A percentile compares a stretch with the other conserved stretches of the same genome.
Conservation (phyloP, 2,113 vertebrate genomes). For the Lota lota region DNA sequence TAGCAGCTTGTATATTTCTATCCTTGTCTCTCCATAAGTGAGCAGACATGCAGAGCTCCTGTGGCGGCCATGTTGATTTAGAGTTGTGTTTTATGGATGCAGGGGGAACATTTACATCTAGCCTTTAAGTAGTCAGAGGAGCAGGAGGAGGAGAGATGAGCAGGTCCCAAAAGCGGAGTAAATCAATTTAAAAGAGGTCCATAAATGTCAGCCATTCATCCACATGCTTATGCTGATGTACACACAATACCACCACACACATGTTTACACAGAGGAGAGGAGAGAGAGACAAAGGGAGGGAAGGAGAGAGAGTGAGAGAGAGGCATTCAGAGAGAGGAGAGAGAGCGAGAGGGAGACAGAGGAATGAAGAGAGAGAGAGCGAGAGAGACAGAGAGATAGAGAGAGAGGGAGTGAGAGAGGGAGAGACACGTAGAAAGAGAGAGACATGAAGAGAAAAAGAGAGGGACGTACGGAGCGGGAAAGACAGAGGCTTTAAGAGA, state of each 20-base stretch:
- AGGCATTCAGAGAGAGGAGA: constrained; percentile 5
- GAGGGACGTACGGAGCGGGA: background rate
- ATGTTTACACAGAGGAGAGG: constrained; percentile 26
- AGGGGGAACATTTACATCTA: too few relatives aligned
- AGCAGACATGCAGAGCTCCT: too few relatives aligned
- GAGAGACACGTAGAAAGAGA: background rate
- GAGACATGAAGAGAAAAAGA: constrained; percentile 7
- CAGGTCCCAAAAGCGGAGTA: constrained; percentile 35
- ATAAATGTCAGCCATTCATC: constrained; percentile 72
- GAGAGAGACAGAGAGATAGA: constrained; percentile 15
- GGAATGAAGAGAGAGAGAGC: constrained; percentile 32
- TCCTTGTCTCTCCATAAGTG: too few relatives aligned
- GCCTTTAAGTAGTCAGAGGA: background rate
- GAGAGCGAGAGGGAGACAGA: constrained; percentile 8
- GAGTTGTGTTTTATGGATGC: too few relatives aligned
- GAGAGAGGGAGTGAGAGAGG: constrained; percentile 3
- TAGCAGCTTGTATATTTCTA: too few relatives aligned
- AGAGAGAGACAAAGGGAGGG: background rate
- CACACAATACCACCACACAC: constrained; percentile 33
- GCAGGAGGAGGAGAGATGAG: constrained; percentile 10
- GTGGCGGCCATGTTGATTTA: too few relatives aligned
- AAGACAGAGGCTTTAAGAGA: background rate
- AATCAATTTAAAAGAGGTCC: constrained; percentile 63
- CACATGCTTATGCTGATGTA: constrained; percentile 68
- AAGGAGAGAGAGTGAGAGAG: constrained; percentile 4